Base-by-base conservation (phyloP, 2,113 vertebrate genomes). In the Mustela lutreola region DNA sequence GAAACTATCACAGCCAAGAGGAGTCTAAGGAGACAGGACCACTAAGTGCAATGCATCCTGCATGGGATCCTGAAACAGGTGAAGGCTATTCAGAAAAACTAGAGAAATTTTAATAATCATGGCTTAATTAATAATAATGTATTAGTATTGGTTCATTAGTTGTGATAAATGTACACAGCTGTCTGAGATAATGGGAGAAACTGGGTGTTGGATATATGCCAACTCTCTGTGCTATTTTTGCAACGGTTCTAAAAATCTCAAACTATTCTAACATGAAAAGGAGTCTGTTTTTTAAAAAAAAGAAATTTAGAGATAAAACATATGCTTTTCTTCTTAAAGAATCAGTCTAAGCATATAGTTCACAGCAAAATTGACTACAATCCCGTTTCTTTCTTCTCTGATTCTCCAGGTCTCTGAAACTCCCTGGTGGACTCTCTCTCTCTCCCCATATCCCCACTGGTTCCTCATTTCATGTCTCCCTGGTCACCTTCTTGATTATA, bases 291-390 rank as follows among this genome's bases (percentile, higher is more conserved):
- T 65, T 83, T 48, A 21, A 14, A 42, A 63, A 31, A 67, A 75
- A 33, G 31, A 8, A 79, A 85, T 84, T 94, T 83, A 78, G 58
- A 93, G 86, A 87, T 42, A 48, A 93, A 75, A 85, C 5, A 79
- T 85, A 36, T 85, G 45, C 53, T 83, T 84, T 89, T 78, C 62
- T 89, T 33, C 28, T 90, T 73, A 45, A 60, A 56, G 19, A 95
- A 42, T 70, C 58, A 90, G 50, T 56, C 21, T 62, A 78, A 78
- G 18, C 22, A 22, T 94, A 33, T 36, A 83, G 19, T 78, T 65
- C 42, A 82, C 4, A 71, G 39, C 22, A 48, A 94, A 39, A 78
- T 1, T 89, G 45, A 90, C 50, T 45, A 28, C 15, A 65, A 11
- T 62, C 62, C 14, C 33, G 14, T 62, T 62, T 18, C 28, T 62